phyloP scores from a whole-genome alignment of 2,113 vertebrate genomes.

The Oxyura jamaicensis region DNA sequence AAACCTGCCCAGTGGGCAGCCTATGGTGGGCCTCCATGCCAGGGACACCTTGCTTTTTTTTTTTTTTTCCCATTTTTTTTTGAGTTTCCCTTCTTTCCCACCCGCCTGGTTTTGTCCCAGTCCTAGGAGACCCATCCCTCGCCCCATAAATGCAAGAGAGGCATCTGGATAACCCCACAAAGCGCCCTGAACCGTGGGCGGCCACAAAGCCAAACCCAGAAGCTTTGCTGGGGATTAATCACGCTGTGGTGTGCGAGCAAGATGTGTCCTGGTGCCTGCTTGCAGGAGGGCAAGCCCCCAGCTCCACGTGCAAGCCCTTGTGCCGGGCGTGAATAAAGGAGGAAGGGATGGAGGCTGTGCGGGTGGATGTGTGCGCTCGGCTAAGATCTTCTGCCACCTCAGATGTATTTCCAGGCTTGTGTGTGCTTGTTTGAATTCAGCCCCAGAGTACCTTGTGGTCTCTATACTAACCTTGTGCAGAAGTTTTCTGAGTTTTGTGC shows the following conservation, averaged over 20 bases:
- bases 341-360: background rate
- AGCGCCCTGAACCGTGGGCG: background rate
- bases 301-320: background rate
- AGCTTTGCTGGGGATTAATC: constrained; percentile 2
- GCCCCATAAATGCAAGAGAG: accelerated
- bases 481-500: background rate
- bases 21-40: background rate
- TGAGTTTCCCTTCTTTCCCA: background rate
- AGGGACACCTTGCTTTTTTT: background rate
- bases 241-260: accelerated
- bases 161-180: background rate
- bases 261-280: background rate
- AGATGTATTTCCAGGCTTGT: background rate
- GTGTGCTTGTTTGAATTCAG: background rate
- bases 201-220: background rate
- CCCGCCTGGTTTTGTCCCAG: background rate
- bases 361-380: background rate
- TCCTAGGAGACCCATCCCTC: background rate
- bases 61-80: background rate
- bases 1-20: background rate
- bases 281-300: background rate
- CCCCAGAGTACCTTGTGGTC: background rate
- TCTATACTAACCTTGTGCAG: background rate
- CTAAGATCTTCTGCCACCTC: background rate
- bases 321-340: background rate